Evolutionary conservation across 2,797 vertebrate species (phyloP), one percentile per base, ranked within the genome.

Genomic region (Esox lucius): DNA sequence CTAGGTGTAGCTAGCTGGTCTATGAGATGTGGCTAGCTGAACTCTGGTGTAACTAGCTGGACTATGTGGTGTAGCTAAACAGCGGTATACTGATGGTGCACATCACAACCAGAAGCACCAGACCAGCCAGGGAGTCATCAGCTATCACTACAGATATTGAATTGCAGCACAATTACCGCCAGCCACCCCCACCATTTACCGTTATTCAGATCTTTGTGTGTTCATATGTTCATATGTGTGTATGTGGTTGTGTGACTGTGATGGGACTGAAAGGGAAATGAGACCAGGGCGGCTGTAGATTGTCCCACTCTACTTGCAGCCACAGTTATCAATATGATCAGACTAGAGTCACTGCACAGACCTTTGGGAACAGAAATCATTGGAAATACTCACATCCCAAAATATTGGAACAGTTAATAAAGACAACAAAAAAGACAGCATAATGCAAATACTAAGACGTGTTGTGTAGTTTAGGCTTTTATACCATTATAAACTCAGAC

Each of bases 191-290:
- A 61, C 56, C 9, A 61, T 61, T 61, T 24, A 24, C 56, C 9
- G 22, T 61, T 61, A 24, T 61, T 24, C 56, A 61, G 56, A 22
- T 24, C 8, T 59, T 22, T 59, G 56, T 12, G 22, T 59, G 56
- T 59, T n/a, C n/a, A 56, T 59, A 46, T 46, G 4, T 13, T 46
- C 12, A 13, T 56, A 46, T 39, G 70, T 61, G 70, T 72, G 70
- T 35, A 48, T 16, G 39, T 35, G 48, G 11, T 9, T 56, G 69
- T 56, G 49, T 35, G 69, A 19, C 48, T 35, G 24, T 33, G n/a
- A 46, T 11, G 42, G 42, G 42, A 11, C 12, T 46, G 42, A 46
- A 46, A 46, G 42, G 42, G 12, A 39, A 39, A 8, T 39, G 42
- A 46, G 42, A 9, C 42, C 42, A 42, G 42, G 42, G 42, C 42